Evolutionary conservation across 2,888 invertebrate species (phyloP), one percentile per base, ranked within the genome.

Genomic region (Luffia ferchaultella): DNA sequence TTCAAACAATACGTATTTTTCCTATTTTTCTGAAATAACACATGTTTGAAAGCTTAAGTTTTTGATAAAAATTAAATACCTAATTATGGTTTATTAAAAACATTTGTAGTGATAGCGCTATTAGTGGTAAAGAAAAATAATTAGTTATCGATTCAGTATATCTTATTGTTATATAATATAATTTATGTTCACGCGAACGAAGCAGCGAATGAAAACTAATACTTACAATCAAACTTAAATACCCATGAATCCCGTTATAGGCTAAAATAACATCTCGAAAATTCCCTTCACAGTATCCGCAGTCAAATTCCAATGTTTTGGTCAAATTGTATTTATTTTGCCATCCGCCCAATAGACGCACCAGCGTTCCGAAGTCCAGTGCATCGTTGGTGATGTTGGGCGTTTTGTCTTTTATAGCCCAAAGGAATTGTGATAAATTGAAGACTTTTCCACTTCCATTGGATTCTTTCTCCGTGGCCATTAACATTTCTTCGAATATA

Each of bases 241-340:
- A 95, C 53, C 95, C 94, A 69, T 97, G 96, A 53, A 90, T 86
- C 48, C 88, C 76, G 55, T 88, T 87, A 70, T 94, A 94, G 0
- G 83, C 82, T 1, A 85, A 65, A 16, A 90, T 77, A 50, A 90
- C 68, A 46, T 88, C 86, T 44, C 86, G 79, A 50, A 90, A 76
- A 46, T 73, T 75, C 0, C 88, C 88, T 42, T 85, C 86, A 58
- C 90, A 90, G 66, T 89, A 89, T 54, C 76, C 73, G 51, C 83
- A 83, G 0, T 65, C 50, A 0, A 64, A 47, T 49, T 80, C 80
- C 1, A 59, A 54, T 0, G 67, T 3, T 52, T 73, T 76, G 0
- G 73, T 77, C 20, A 80, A 54, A 51, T 82, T 83, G 16, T 82
- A 54, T 48, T 63, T 70, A 40, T 57, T 71, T 42, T 74, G 60